Evolutionary conservation across 1,140 invertebrate species (phyloP).

Genomic region (Grapholita molesta): DNA sequence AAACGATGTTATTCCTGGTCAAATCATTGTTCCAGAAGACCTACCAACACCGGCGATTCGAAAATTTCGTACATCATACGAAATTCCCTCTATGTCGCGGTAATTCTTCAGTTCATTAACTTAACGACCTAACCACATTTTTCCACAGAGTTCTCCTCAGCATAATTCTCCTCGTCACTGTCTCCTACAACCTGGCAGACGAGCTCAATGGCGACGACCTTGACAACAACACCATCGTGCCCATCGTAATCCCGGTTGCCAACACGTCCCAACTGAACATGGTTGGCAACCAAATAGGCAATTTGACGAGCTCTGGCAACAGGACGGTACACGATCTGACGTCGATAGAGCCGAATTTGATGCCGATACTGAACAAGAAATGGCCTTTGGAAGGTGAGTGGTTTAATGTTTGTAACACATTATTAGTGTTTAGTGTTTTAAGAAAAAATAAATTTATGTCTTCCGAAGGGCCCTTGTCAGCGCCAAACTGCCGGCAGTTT

Average conservation of each 20-base stretch:
- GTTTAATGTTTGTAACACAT: no score
- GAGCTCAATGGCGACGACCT: constrained; percentile 55
- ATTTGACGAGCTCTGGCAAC: not conserved
- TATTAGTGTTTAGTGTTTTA: no score
- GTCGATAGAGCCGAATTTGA: constrained; percentile 25
- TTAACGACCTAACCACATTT: not conserved
- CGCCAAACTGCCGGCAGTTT: no score
- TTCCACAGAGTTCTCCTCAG: constrained; percentile 43
- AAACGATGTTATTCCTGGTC: no score
- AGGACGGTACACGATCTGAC: not conserved
- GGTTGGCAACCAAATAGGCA: constrained; percentile 31
- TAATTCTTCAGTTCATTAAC: no score
- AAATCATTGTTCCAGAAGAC: no score
- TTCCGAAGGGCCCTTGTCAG: no score
- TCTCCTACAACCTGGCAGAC: constrained; percentile 72
- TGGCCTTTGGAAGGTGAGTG: constrained; percentile 66
- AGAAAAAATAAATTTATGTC: no score
- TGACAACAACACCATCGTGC: constrained; percentile 20
- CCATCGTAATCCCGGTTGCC: not conserved
- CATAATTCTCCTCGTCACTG: constrained; percentile 74
- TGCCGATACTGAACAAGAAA: constrained; percentile 40
- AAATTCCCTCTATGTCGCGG: no score
- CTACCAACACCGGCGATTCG: no score
- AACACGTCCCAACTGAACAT: not conserved
- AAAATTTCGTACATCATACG: no score